A percentile compares a stretch with the other conserved stretches of the same genome.
Conservation (phyloP, 2,113 vertebrate species). For the Oxygymnocypris stewartii region DNA sequence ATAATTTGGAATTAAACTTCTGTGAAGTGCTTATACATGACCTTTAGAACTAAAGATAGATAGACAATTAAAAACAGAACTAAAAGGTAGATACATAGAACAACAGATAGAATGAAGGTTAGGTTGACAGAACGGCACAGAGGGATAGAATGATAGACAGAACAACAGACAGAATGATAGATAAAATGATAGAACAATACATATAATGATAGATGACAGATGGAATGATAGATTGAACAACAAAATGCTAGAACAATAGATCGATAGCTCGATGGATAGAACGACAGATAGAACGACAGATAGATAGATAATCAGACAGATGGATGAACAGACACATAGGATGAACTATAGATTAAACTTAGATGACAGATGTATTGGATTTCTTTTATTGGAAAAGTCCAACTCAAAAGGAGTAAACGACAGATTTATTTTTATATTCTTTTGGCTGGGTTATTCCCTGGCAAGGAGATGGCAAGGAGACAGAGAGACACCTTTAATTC, state of each 20-base stretch:
- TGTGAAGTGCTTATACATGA: too few species aligned
- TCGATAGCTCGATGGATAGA: too few species aligned
- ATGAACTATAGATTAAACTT: not conserved
- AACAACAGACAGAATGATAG: too few species aligned
- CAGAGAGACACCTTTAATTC: conserved; percentile 46
- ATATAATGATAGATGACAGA: too few species aligned
- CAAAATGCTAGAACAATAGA: too few species aligned
- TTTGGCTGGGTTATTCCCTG: not conserved
- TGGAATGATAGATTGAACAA: too few species aligned
- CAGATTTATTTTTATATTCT: too few species aligned
- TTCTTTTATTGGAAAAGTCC: not conserved
- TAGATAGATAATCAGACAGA: not conserved
- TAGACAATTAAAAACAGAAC: not conserved
- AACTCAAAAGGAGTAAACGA: not conserved
- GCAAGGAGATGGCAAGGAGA: not conserved
- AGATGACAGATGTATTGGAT: not conserved
- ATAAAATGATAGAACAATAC: too few species aligned
- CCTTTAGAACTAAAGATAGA: not conserved
- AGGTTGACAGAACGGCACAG: too few species aligned
- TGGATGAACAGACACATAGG: not conserved
- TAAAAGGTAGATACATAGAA: not conserved
- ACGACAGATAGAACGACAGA: too few species aligned
- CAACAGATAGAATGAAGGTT: not conserved
- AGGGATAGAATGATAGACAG: too few species aligned
- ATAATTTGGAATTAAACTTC: not conserved